Evolutionary conservation across 2,113 vertebrate genomes (phyloP), one percentile per base, ranked within the genome.

Genomic region (Rafetus swinhoei): DNA sequence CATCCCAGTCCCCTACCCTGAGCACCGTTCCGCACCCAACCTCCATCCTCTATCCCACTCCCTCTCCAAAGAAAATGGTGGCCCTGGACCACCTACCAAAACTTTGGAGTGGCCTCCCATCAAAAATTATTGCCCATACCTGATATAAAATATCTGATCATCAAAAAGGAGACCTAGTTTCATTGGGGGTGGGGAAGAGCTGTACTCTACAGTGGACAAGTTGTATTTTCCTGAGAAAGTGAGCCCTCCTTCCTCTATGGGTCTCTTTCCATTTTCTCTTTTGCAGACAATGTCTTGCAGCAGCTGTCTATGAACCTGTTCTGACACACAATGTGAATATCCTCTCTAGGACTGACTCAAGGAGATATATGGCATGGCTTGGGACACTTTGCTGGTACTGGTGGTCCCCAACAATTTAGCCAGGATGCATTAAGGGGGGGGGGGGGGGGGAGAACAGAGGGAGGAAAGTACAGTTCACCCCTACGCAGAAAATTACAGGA

Each of bases 401-500:
- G 96, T 97, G 95, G 15, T 94, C 94, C 97, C 87, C 93, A 95
- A 91, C 92, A 94, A 90, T 92, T 94, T 95, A 93, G 91, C 93
- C 93, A 93, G 88, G 90, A 95, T 45, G 79, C 29, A 6, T 93
- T 96, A 94, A 96, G 96, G 85, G 81, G 27, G 95, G 96, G 85
- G 81, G 27, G 95, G 96, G 59, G 9, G 8, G 19, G 32, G 18
- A 35, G 16, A 45, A 5, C 9, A n/a, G 32, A 69, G 65, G 93
- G 95, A 95, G 6, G 12, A 89, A 89, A 91, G 93, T 93, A 93
- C 96, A 95, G 96, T 94, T 97, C 96, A 95, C 94, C 88, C 91
- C 88, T 84, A 90, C 79, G 92, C 95, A 95, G 95, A 94, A 96
- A 97, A 96, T 97, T 96, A 90, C 86, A 94, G 88, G 95, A 96